Percentiles rank a stretch among this genome's conserved stretches.
These are phyloP conservation scores for Netelia inedita DNA, from an alignment of 2,888 invertebrate species.

Conservation along the genomic window DNA sequence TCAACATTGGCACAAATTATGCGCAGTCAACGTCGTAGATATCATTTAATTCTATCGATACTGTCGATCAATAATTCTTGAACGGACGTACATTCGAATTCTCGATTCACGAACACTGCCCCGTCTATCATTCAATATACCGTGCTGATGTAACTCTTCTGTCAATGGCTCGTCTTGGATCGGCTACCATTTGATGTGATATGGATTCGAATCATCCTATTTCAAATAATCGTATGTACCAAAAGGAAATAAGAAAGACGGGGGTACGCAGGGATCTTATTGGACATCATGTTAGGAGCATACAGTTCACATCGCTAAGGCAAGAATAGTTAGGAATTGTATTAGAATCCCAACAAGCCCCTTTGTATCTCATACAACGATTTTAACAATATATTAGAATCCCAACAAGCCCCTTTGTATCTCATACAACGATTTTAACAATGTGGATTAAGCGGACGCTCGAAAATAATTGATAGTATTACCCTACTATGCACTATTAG, in stretches of 20 bases:
- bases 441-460: conserved; percentile 24
- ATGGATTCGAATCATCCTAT: not conserved
- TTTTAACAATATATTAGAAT: no score
- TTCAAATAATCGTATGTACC: conserved; percentile 48
- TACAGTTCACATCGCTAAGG: conserved; percentile 3
- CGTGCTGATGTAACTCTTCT: not conserved
- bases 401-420: conserved; percentile 1
- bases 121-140: conserved; percentile 15
- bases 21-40: not conserved
- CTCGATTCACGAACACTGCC: conserved; percentile 13
- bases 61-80: not conserved
- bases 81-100: conserved; percentile 18
- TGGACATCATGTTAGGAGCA: not conserved
- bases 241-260: conserved; percentile 21
- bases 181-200: conserved; percentile 18
- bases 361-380: conserved; percentile 3
- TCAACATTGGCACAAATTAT: not conserved
- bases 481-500: conserved; percentile 39
- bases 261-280: conserved; percentile 21
- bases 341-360: conserved; percentile 28
- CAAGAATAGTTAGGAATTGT: conserved; percentile 36
- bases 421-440: not conserved
- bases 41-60: not conserved
- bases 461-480: conserved; percentile 22
- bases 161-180: conserved; percentile 20